A percentile compares a stretch with the other conserved stretches of the same genome.
These are phyloP conservation scores for Coecobrya sp. DNA, from an alignment of 2,888 invertebrate genomes.

Conservation along the genomic window DNA sequence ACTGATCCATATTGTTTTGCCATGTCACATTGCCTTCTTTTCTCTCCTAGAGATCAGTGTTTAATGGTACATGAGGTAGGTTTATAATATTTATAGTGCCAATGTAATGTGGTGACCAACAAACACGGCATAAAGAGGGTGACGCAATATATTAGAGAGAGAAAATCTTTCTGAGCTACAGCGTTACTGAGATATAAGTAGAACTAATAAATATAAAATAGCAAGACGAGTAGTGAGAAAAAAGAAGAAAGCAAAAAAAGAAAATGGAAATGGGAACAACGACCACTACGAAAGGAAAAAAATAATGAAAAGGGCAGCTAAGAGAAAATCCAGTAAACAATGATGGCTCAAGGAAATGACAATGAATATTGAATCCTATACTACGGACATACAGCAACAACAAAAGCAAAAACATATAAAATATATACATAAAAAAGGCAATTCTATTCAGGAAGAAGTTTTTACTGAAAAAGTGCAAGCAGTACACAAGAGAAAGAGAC, in stretches of 20 bases:
- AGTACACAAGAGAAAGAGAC: neutral
- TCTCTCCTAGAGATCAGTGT: slow-evolving; percentile 17
- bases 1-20: no score
- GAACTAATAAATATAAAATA: slow-evolving; percentile 33
- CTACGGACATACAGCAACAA: neutral
- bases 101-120: slow-evolving; percentile 27
- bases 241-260: slow-evolving; percentile 42
- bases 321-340: slow-evolving; percentile 62
- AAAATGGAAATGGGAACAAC: slow-evolving; percentile 53
- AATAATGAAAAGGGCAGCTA: slow-evolving; percentile 74
- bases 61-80: neutral
- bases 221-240: neutral
- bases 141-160: slow-evolving; percentile 38
- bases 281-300: slow-evolving; percentile 47
- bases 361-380: slow-evolving; percentile 75
- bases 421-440: slow-evolving; percentile 37
- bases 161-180: slow-evolving; percentile 17
- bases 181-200: slow-evolving; percentile 7
- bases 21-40: slow-evolving; percentile 4
- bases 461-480: slow-evolving; percentile 57
- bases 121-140: neutral
- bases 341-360: slow-evolving; percentile 68
- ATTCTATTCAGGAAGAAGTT: slow-evolving; percentile 47
- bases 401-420: slow-evolving; percentile 15
- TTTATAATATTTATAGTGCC: slow-evolving; percentile 26